These are phyloP conservation scores for Idaea dimidiata DNA, from an alignment of 2,888 invertebrate genomes.

Conservation along the genomic window DNA sequence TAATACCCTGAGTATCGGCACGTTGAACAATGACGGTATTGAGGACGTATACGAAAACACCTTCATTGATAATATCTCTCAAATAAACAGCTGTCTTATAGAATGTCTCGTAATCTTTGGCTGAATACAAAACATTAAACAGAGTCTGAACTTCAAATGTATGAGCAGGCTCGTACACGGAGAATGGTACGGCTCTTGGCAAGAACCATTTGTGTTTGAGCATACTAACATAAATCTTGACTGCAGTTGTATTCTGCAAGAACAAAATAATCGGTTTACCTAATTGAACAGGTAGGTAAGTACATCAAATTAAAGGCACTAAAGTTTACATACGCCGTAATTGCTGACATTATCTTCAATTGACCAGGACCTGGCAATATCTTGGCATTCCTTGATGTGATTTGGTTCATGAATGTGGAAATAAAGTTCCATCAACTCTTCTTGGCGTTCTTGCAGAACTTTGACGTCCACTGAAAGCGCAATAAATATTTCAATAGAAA, in stretches of 20 bases:
- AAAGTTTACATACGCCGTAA: conserved; percentile 60
- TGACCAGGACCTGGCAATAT: conserved; percentile 73
- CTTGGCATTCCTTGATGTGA: conserved; percentile 70
- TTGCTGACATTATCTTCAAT: conserved; percentile 73
- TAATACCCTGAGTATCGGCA: conserved; percentile 82
- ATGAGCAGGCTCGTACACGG: conserved; percentile 77
- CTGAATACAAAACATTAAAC: conserved; percentile 84
- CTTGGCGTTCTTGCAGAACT: conserved; percentile 59
- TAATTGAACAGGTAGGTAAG: background rate
- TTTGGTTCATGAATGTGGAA: conserved; percentile 82
- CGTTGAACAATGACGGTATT: conserved; percentile 83
- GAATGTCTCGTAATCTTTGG: conserved; percentile 87
- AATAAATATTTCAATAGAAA: background rate
- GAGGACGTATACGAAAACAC: conserved; percentile 84
- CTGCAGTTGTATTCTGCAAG: conserved; percentile 75
- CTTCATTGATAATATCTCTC: conserved; percentile 85
- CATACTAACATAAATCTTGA: conserved; percentile 77
- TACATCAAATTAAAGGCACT: background rate
- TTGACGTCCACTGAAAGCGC: conserved; percentile 73
- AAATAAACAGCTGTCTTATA: conserved; percentile 85
- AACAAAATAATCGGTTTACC: conserved; percentile 6
- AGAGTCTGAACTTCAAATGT: conserved; percentile 83
- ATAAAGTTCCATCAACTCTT: conserved; percentile 64
- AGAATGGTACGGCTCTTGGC: conserved; percentile 82
- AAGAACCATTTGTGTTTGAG: conserved; percentile 76